Conservation (phyloP, 2,797 vertebrate genomes). For the Otolemur crassicaudatus region DNA sequence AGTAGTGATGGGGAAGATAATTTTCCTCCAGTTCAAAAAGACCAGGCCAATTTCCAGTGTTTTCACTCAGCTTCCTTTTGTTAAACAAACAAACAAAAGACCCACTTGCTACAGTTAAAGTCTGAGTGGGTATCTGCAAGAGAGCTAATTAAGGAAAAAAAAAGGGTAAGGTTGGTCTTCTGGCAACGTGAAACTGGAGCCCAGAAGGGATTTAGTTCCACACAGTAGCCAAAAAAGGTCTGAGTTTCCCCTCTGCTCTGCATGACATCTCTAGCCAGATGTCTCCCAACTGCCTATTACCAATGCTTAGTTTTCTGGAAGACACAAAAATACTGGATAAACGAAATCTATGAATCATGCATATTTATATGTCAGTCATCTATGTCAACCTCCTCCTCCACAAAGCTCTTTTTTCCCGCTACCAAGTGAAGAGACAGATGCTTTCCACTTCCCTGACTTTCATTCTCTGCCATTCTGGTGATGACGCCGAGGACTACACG, state of each 20-base stretch:
- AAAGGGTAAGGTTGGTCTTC: neutral
- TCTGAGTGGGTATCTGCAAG: neutral
- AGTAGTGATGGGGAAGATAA: neutral
- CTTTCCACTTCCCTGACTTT: neutral
- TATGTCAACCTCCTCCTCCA: neutral
- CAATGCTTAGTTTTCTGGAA: neutral
- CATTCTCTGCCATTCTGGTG: neutral
- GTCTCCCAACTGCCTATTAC: neutral
- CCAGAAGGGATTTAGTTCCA: neutral
- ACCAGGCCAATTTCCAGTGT: neutral
- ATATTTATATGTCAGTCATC: neutral
- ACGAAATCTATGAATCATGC: neutral
- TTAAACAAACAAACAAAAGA: neutral
- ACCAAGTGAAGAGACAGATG: neutral
- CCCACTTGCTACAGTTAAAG: neutral
- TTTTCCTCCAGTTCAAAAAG: neutral
- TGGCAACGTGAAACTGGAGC: neutral
- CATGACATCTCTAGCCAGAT: neutral
- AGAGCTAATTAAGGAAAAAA: neutral
- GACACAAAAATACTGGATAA: neutral
- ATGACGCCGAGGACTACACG: neutral
- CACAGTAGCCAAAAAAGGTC: neutral
- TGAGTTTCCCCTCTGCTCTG: neutral
- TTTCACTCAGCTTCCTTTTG: conserved; percentile 11
- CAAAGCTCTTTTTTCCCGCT: neutral